Conservation (phyloP, 2,113 vertebrate genomes). For the Prionailurus viverrinus region DNA sequence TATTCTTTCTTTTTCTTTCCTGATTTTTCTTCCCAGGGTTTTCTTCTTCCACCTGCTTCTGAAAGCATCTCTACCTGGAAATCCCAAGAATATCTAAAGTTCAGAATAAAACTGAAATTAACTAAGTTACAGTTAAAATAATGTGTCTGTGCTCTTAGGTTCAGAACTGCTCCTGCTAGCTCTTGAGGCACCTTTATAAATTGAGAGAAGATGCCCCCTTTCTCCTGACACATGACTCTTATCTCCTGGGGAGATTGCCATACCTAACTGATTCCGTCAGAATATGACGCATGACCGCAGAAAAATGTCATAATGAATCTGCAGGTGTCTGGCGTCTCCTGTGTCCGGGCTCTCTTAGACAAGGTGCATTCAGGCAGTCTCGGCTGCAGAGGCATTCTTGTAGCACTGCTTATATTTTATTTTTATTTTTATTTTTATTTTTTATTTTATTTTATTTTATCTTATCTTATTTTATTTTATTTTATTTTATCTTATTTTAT, state of each 20-base stretch:
- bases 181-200: not conserved
- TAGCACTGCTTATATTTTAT: not conserved
- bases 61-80: not conserved
- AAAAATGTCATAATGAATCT: not conserved
- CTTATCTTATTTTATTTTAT: no score
- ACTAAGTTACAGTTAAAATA: not conserved
- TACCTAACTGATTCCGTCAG: not conserved
- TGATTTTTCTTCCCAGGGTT: not conserved
- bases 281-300: not conserved
- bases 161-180: not conserved
- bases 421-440: no score
- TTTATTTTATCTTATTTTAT: no score
- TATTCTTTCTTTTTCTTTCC: not conserved
- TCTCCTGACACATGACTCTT: not conserved
- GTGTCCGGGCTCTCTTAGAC: not conserved
- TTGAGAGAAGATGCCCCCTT: not conserved
- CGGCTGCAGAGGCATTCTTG: not conserved
- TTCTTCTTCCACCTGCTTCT: not conserved
- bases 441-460: no score
- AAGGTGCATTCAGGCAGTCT: not conserved
- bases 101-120: constrained; percentile 41
- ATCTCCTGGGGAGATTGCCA: not conserved
- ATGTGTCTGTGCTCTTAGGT: not conserved
- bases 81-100: not conserved
- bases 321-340: not conserved